Percentiles rank a stretch among this genome's conserved stretches.
These are phyloP conservation scores for Helicolenus hilgendorfi DNA, from an alignment of 2,797 vertebrate genomes.

Conservation along the genomic window DNA sequence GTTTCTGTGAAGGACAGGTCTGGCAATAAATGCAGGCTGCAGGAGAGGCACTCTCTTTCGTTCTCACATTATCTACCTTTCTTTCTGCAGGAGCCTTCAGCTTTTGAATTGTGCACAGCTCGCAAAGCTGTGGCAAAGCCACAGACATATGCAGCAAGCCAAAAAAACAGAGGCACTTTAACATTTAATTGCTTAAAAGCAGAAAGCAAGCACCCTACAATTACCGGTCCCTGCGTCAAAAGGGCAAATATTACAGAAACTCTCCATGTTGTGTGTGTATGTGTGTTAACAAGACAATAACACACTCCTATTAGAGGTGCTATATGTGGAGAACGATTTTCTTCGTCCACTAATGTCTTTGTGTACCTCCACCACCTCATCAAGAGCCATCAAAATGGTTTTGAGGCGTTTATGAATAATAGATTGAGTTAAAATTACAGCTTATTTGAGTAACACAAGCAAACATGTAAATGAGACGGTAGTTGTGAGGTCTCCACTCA, in stretches of 20 bases:
- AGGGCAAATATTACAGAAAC: not conserved
- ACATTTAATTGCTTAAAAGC: conserved; percentile 34
- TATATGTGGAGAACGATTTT: not conserved
- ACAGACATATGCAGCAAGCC: not conserved
- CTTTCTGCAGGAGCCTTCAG: not conserved
- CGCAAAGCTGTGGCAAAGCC: not conserved
- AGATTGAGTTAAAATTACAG: conserved; percentile 25
- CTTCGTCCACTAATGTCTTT: conserved; percentile 2
- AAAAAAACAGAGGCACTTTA: not conserved
- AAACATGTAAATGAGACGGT: conserved; percentile 49
- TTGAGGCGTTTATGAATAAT: conserved; percentile 50
- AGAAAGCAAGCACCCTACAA: not conserved
- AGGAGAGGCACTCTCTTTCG: not conserved
- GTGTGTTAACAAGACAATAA: not conserved
- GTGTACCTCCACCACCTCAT: conserved; percentile 8
- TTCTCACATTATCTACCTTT: not conserved
- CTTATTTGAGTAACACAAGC: conserved; percentile 23
- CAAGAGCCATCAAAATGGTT: conserved; percentile 20
- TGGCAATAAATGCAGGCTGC: conserved; percentile 6
- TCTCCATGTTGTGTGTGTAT: not conserved
- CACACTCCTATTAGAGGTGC: not conserved
- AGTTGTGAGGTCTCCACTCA: conserved; percentile 41
- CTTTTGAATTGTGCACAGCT: not conserved
- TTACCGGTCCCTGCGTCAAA: not conserved
- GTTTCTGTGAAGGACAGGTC: conserved; percentile 25